A percentile compares a stretch with the other conserved stretches of the same genome.
Evolutionary conservation across 2,797 vertebrate genomes (phyloP).

Genomic region (Austrolebias charrua): DNA sequence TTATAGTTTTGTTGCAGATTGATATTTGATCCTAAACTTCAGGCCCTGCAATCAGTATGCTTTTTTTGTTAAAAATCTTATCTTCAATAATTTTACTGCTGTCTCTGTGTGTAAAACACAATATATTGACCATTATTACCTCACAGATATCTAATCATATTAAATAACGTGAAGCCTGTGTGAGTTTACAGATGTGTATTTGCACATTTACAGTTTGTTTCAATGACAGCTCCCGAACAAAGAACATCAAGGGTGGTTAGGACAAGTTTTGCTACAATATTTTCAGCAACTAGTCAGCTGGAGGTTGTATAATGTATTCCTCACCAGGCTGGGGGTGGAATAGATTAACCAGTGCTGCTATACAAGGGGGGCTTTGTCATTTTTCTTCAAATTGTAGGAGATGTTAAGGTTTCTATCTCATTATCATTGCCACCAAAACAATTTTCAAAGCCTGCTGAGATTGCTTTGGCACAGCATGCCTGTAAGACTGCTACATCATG

Average conservation of each 20-base stretch:
- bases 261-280: constrained; percentile 35
- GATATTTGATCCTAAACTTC: too few relatives aligned
- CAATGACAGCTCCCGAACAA: constrained; percentile 33
- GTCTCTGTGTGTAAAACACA: not conserved
- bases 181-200: constrained; percentile 3
- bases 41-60: too few relatives aligned
- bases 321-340: constrained; percentile 67
- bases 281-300: constrained; percentile 35
- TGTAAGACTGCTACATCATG: constrained; percentile 19
- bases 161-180: constrained; percentile 7
- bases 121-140: constrained; percentile 27
- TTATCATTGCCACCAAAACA: constrained; percentile 53
- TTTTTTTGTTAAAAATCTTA: not conserved
- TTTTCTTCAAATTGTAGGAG: constrained; percentile 39
- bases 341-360: constrained; percentile 55
- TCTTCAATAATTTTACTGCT: not conserved
- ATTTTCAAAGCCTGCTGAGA: constrained; percentile 33
- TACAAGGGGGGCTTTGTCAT: constrained; percentile 55
- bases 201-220: constrained; percentile 36
- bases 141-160: constrained; percentile 6
- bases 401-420: constrained; percentile 56
- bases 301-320: constrained; percentile 59
- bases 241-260: constrained; percentile 41
- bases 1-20: too few relatives aligned
- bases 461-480: constrained; percentile 33